phyloP scores from a whole-genome alignment of 1,140 invertebrate species.

The Tenebrio molitor region DNA sequence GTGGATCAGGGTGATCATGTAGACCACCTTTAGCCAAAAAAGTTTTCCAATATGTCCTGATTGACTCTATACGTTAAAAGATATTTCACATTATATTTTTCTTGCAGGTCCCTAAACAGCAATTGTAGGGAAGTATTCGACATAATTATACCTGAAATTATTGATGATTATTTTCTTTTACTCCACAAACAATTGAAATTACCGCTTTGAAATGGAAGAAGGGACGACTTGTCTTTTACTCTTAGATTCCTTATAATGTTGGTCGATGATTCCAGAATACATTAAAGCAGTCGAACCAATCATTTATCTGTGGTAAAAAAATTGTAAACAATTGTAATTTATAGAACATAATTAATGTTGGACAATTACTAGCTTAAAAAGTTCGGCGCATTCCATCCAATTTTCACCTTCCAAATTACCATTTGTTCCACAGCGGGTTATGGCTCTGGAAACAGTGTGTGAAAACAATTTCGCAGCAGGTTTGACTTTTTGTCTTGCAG shows the following conservation, averaged over 20 bases:
- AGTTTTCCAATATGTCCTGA: constrained; percentile 61
- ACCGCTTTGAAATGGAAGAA: constrained; percentile 41
- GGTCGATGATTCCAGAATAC: constrained; percentile 42
- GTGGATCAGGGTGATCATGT: constrained; percentile 54
- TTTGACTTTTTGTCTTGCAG: constrained; percentile 23
- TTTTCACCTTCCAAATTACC: constrained; percentile 17
- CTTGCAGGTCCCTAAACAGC: constrained; percentile 54
- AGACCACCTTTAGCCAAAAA: constrained; percentile 60
- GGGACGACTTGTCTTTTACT: constrained; percentile 32
- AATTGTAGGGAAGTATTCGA: constrained; percentile 50
- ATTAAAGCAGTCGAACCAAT: constrained; percentile 43
- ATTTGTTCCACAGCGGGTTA: constrained; percentile 31
- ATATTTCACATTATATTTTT: constrained; percentile 54
- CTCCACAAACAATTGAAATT: background rate
- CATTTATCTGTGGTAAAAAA: constrained; percentile 31
- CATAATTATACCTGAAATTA: constrained; percentile 48
- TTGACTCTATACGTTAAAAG: constrained; percentile 59
- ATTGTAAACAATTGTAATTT: constrained; percentile 4
- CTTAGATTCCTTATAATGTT: constrained; percentile 1
- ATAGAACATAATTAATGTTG: background rate
- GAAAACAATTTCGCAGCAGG: constrained; percentile 45
- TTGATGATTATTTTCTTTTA: background rate
- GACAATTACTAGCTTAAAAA: constrained; percentile 41
- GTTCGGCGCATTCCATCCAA: constrained; percentile 33
- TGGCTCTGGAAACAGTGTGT: constrained; percentile 35